These are phyloP conservation scores for Microcebus ravelobensis DNA, from an alignment of 2,113 vertebrate genomes.

Conservation along the genomic window DNA sequence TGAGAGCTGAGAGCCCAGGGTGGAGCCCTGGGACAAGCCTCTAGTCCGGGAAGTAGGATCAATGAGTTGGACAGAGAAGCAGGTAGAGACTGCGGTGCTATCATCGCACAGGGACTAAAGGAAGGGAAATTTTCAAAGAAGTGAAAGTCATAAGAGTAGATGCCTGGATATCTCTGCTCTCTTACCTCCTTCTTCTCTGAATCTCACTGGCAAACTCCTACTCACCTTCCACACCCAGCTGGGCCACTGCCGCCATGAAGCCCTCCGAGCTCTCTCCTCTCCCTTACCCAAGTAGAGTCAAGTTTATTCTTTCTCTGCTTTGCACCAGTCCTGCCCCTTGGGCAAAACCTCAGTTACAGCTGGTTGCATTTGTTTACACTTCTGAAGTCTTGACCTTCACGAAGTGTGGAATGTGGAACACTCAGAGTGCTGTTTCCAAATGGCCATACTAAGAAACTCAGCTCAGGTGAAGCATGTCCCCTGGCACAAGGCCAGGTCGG, in stretches of 20 bases:
- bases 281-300: not conserved
- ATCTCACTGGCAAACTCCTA: not conserved
- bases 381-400: slow-evolving; percentile 43
- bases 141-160: not conserved
- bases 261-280: not conserved
- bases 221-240: not conserved
- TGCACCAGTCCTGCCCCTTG: not conserved
- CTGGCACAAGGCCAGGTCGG: not conserved
- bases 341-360: not conserved
- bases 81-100: not conserved
- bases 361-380: slow-evolving; percentile 17
- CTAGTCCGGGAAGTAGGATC: not conserved
- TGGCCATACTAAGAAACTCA: not conserved
- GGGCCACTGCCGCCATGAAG: not conserved
- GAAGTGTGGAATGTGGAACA: slow-evolving; percentile 32
- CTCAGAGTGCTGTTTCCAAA: not conserved
- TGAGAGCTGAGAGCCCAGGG: not conserved
- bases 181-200: not conserved
- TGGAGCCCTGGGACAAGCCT: not conserved
- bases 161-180: not conserved
- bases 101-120: not conserved
- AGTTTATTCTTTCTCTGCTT: not conserved
- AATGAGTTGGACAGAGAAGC: not conserved
- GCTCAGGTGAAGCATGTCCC: not conserved
- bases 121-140: slow-evolving; percentile 6